A percentile compares a stretch with the other conserved stretches of the same genome.
Evolutionary conservation across 2,888 invertebrate genomes (phyloP).

Genomic region (Philereme vetulata): DNA sequence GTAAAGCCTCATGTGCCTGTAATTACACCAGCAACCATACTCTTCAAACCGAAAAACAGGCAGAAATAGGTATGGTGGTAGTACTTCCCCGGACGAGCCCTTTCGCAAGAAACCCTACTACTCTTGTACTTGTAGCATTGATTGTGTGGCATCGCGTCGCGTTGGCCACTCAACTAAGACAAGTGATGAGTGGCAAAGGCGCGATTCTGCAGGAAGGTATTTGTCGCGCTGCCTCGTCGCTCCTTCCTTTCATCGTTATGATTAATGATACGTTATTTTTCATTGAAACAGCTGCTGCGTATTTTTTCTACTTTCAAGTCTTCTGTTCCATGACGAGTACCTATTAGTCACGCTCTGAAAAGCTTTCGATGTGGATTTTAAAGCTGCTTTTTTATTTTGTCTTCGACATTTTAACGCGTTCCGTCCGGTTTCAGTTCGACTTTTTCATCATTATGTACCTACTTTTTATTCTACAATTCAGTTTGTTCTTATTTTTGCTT

Average conservation of each 20-base stretch:
- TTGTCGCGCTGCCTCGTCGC: slow-evolving; percentile 72
- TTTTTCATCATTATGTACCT: slow-evolving; percentile 42
- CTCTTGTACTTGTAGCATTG: background rate
- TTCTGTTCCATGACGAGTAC: slow-evolving; percentile 72
- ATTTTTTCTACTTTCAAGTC: slow-evolving; percentile 75
- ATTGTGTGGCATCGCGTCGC: background rate
- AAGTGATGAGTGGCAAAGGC: slow-evolving; percentile 51
- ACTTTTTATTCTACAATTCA: slow-evolving; percentile 17
- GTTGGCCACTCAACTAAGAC: background rate
- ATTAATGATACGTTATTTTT: slow-evolving; percentile 80
- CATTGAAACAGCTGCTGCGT: slow-evolving; percentile 77
- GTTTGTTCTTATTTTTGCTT: slow-evolving; percentile 40
- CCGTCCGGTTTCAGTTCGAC: slow-evolving; percentile 46
- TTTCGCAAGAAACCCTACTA: no score
- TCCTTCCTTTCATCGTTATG: slow-evolving; percentile 76
- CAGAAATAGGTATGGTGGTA: no score
- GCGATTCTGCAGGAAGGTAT: slow-evolving; percentile 65
- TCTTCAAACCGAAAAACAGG: no score
- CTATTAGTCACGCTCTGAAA: slow-evolving; percentile 76
- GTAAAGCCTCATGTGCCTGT: no score
- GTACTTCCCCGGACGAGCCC: no score
- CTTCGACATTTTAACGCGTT: slow-evolving; percentile 49
- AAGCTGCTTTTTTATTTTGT: slow-evolving; percentile 55
- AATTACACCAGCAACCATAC: no score
- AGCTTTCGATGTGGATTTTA: slow-evolving; percentile 66